phyloP scores from a whole-genome alignment of 92 coral and sea anemone genomes.

The Paramuricea clavata region DNA sequence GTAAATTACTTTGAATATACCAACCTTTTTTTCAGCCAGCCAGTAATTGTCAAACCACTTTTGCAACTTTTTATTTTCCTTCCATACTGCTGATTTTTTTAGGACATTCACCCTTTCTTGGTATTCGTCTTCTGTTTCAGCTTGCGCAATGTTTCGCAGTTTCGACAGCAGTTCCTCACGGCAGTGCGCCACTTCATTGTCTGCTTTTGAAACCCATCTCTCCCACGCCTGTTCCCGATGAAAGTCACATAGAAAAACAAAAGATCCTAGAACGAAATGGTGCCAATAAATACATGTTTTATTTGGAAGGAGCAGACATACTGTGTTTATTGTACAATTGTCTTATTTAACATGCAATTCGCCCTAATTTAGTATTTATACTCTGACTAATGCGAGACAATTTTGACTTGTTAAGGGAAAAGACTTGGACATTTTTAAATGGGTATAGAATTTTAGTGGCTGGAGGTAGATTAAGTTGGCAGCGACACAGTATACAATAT shows the following conservation, averaged over 20 bases:
- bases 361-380: too few species aligned
- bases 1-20: too few species aligned
- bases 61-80: constrained; percentile 26
- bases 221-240: constrained; percentile 49
- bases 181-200: constrained; percentile 39
- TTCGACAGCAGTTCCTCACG: constrained; percentile 57
- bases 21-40: constrained; percentile 38
- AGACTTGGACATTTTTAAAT: too few species aligned
- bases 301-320: too few species aligned
- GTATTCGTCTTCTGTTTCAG: constrained; percentile 39
- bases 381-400: too few species aligned
- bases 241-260: constrained; percentile 19
- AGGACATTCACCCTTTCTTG: constrained; percentile 14
- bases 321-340: neutral
- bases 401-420: too few species aligned
- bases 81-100: constrained; percentile 35
- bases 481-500: too few species aligned
- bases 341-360: neutral
- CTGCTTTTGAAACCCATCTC: constrained; percentile 38
- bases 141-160: constrained; percentile 32
- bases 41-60: constrained; percentile 24
- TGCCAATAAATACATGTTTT: too few species aligned
- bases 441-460: too few species aligned
- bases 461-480: too few species aligned
- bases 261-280: neutral